Evolutionary conservation across 2,888 invertebrate genomes (phyloP).

Genomic region (Metellina segmentata): DNA sequence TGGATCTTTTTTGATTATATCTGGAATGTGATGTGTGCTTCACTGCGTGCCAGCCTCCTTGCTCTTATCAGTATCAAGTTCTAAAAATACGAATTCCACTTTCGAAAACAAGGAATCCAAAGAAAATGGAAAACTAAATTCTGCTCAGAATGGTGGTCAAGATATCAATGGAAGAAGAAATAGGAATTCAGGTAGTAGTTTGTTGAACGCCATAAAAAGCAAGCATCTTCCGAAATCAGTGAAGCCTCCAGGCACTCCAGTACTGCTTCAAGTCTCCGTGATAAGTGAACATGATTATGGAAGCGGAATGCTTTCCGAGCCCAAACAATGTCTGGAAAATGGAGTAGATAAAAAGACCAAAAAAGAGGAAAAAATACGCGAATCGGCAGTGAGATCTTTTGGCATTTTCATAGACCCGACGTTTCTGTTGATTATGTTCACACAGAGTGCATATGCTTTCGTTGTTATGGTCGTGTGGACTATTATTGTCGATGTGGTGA

Average conservation of each 20-base stretch:
- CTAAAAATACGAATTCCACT: not conserved
- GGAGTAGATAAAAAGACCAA: not conserved
- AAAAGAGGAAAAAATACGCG: too few species aligned
- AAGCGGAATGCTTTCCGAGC: too few species aligned
- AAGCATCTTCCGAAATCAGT: not conserved
- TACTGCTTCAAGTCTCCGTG: not conserved
- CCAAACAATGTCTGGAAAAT: not conserved
- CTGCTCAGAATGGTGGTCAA: not conserved
- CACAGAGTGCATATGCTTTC: conserved; percentile 18
- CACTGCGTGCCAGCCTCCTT: not conserved
- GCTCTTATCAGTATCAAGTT: not conserved
- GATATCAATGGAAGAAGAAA: not conserved
- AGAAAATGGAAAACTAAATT: not conserved
- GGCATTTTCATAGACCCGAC: too few species aligned
- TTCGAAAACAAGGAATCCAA: not conserved
- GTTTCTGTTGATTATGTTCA: too few species aligned
- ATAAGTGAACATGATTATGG: not conserved
- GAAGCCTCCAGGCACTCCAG: not conserved
- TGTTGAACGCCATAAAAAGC: not conserved
- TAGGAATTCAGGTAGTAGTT: not conserved
- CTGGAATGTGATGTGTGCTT: not conserved
- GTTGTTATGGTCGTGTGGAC: conserved; percentile 24
- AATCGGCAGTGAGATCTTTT: not conserved
- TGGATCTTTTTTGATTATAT: not conserved
- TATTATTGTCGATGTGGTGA: conserved; percentile 32